Conservation (phyloP, 2,113 vertebrate species). For the Xiphorhynchus elegans region DNA sequence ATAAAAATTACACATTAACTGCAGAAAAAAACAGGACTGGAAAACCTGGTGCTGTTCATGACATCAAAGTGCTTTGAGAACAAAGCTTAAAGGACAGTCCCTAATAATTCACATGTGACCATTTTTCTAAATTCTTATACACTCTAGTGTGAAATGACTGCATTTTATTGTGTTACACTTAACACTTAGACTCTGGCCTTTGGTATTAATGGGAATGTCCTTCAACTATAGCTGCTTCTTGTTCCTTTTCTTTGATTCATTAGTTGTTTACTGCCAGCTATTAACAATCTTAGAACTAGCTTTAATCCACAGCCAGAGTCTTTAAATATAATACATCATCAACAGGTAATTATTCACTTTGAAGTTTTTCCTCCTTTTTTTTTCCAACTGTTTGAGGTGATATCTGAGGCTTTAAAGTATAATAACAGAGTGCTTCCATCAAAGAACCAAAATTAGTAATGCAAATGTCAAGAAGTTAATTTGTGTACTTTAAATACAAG, state of each 20-base stretch:
- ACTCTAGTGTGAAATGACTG: neutral
- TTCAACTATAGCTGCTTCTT: slow-evolving; percentile 49
- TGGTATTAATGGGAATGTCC: slow-evolving; percentile 47
- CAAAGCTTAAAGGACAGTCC: slow-evolving; percentile 27
- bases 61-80: slow-evolving; percentile 31
- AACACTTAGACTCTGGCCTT: slow-evolving; percentile 30
- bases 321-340: slow-evolving; percentile 77
- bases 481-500: slow-evolving; percentile 17
- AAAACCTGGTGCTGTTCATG: neutral
- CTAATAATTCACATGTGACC: slow-evolving; percentile 9
- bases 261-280: slow-evolving; percentile 75
- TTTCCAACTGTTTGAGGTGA: slow-evolving; percentile 27
- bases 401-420: slow-evolving; percentile 54
- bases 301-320: slow-evolving; percentile 78
- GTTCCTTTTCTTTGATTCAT: slow-evolving; percentile 68
- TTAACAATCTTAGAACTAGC: slow-evolving; percentile 66
- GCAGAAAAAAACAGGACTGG: neutral
- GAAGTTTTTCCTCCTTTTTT: slow-evolving; percentile 66
- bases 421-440: slow-evolving; percentile 65
- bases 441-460: slow-evolving; percentile 68
- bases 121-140: slow-evolving; percentile 7
- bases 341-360: slow-evolving; percentile 81
- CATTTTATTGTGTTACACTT: slow-evolving; percentile 17
- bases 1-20: neutral
- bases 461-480: slow-evolving; percentile 42